Conservation (phyloP, 2,797 vertebrate genomes). For the Pempheris klunzingeri region DNA sequence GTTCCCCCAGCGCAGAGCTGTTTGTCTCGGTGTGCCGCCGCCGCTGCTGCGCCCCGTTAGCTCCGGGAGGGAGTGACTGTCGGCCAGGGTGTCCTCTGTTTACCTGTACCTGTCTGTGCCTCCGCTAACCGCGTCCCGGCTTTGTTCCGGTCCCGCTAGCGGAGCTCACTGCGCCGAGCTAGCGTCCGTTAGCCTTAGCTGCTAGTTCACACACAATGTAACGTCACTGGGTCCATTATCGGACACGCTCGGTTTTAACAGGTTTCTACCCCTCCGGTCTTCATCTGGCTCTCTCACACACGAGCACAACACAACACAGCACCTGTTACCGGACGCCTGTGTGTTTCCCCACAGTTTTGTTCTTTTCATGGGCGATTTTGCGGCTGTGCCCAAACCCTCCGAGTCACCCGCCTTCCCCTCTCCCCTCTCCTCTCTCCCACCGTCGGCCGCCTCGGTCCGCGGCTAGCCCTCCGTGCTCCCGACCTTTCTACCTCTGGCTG, state of each 20-base stretch:
- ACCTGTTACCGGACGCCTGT: rapidly evolving
- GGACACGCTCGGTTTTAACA: constrained; percentile 57
- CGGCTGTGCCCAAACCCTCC: constrained; percentile 40
- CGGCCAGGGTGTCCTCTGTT: too few relatives aligned
- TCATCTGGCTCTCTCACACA: neutral
- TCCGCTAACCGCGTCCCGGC: too few relatives aligned
- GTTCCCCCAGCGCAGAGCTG: constrained; percentile 64
- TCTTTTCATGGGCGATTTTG: constrained; percentile 15
- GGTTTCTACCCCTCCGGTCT: neutral
- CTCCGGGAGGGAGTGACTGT: constrained; percentile 12
- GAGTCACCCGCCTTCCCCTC: constrained; percentile 36
- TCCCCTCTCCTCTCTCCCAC: constrained; percentile 52
- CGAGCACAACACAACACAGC: neutral
- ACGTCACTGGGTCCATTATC: constrained; percentile 67
- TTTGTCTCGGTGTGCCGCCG: constrained; percentile 65
- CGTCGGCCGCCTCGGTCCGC: constrained; percentile 42
- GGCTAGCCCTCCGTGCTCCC: constrained; percentile 6
- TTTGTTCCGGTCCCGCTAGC: too few relatives aligned
- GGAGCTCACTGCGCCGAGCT: constrained; percentile 6
- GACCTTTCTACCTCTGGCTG: constrained; percentile 1
- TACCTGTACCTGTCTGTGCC: too few relatives aligned
- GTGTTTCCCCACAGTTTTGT: neutral
- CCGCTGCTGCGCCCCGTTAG: constrained; percentile 46
- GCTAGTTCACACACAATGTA: constrained; percentile 57
- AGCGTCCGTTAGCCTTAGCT: constrained; percentile 67